Evolutionary conservation across 2,797 vertebrate species (phyloP), one percentile per base, ranked within the genome.

Genomic region (Cephalopachus bancanus): DNA sequence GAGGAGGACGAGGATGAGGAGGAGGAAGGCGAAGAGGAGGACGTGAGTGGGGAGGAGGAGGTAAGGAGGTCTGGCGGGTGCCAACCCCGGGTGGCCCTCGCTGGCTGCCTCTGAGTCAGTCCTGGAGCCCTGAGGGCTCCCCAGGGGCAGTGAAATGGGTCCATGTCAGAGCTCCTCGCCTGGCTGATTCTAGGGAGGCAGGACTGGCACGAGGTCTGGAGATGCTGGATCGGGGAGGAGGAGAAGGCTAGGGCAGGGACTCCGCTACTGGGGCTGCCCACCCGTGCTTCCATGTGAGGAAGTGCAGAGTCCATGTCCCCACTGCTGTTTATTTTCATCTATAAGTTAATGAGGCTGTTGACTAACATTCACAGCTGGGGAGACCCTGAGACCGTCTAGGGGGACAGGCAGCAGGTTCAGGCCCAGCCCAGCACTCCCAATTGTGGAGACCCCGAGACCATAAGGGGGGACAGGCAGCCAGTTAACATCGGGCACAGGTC

Each of bases 21-120:
- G 72, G 99, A 99, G 33, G 99, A 99, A 53, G 99, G 99, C 60
- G 99, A 99, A 95, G 99, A 99, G 93, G 99, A 99, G 62, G 99
- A 99, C 1, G 99, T 99, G 94, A 99, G 99, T 10, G 99, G 99
- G 98, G 99, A 99, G 97, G 99, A 99, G 67, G 99, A 99, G 98
- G 99, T 99, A 87, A 98, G 97, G 28, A 9, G 44, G 33, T n/a
- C 20, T 30, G n/a, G 16, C 51, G 6, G 83, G 60, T 30, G 2
- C 1, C 10, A 65, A 11, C 44, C 0, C 44, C 44, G 6, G 44
- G 2, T 17, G 33, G 67, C 22, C n/a, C 30, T 26, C 59, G 6
- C 19, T 69, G 67, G 33, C 84, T 81, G 51, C 8, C 64, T 53
- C 16, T 20, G 49, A 10, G 60, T 20, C 33, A 10, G 67, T 28